Base-by-base conservation (phyloP, 2,888 invertebrate species). In the Clanis bilineata region DNA sequence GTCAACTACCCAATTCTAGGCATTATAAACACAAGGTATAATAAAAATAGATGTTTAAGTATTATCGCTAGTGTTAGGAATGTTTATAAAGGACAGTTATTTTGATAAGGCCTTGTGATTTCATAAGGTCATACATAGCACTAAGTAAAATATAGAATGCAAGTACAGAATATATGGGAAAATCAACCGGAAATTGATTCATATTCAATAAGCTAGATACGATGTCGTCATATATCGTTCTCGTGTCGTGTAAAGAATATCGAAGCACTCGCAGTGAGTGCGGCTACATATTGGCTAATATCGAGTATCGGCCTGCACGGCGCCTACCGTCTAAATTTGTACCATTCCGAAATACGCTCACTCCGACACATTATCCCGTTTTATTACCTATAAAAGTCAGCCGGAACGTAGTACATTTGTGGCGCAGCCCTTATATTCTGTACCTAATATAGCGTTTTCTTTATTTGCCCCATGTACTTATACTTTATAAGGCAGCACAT, bases 311-410 rank as follows among this genome's bases (percentile, higher is more conserved):
- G 73, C 66, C 76, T 74, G 73, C 71, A 69, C 75, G 79, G 83
- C 84, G 82, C 86, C 85, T 81, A 77, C 69, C 74, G 78, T 86
- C 89, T 91, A 91, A 90, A 91, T 91, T 88, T 88, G 90, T 90
- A 87, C 87, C 81, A 86, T 86, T 88, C 90, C 84, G 81, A 88
- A 91, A 90, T 90, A 89, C 88, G 88, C 86, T 87, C 84, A 86
- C 86, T 79, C 86, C 85, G 76, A 83, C 88, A 88, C 89, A 91
- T 91, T 91, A 92, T 90, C 85, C 88, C 84, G 79, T 83, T 92
- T 92, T 91, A 92, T 89, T 82, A 90, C 85, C 91, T 81, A 92
- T 92, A 91, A 91, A 92, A 90, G 91, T 91, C 90, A 87, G 81
- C 70, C 76, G 75, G 74, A 86, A 89, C 85, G 85, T 85, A 90